A percentile compares a stretch with the other conserved stretches of the same genome.
These are phyloP conservation scores for Arion vulgaris DNA, from an alignment of 1,140 invertebrate species.

Conservation along the genomic window DNA sequence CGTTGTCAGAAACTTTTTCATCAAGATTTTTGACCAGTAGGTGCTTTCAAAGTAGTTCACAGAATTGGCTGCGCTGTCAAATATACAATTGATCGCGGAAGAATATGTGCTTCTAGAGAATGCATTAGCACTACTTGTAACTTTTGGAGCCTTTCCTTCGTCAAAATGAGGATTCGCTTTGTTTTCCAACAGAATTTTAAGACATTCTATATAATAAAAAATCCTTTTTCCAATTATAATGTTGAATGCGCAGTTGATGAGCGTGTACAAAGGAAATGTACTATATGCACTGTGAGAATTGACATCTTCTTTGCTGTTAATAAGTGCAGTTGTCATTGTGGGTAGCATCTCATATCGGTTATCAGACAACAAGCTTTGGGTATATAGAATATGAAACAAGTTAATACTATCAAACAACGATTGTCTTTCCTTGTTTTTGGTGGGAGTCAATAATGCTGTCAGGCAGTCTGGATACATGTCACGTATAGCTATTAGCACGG, in stretches of 20 bases:
- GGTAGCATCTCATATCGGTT: constrained; percentile 29
- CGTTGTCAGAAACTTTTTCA: constrained; percentile 32
- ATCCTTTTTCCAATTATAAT: constrained; percentile 6
- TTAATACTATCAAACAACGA: constrained; percentile 34
- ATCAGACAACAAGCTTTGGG: constrained; percentile 24
- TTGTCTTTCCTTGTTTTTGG: background rate
- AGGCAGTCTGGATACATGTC: constrained; percentile 36
- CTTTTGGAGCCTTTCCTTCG: constrained; percentile 8
- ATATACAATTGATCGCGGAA: constrained; percentile 29
- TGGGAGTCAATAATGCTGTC: constrained; percentile 4
- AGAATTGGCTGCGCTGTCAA: constrained; percentile 9
- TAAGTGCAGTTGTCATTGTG: constrained; percentile 23
- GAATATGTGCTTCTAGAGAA: background rate
- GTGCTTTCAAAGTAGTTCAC: constrained; percentile 1
- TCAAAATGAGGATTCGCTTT: constrained; percentile 38
- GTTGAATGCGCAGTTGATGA: constrained; percentile 35
- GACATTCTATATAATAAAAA: constrained; percentile 25
- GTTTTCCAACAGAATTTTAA: constrained; percentile 12
- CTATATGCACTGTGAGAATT: constrained; percentile 21
- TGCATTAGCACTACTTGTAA: background rate
- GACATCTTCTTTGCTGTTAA: constrained; percentile 27
- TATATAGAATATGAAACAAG: constrained; percentile 28
- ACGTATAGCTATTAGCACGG: constrained; percentile 24
- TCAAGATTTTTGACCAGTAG: constrained; percentile 9
- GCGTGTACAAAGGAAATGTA: constrained; percentile 34